Conservation (phyloP, 2,888 invertebrate genomes). For the Pediacus dermestoides region DNA sequence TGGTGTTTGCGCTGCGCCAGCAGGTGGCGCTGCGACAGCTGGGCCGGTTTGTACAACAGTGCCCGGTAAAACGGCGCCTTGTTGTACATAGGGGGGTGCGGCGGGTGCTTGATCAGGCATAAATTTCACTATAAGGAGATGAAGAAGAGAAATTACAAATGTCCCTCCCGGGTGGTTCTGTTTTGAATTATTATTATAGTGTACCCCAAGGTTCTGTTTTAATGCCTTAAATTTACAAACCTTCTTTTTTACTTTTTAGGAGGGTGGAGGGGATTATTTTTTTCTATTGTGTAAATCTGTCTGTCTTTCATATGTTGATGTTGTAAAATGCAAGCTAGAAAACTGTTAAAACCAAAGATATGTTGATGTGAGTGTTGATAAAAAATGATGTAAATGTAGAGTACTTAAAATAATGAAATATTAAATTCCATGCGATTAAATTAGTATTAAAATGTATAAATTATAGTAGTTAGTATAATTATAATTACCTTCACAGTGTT, state of each 20-base stretch:
- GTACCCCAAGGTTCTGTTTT: too few species aligned
- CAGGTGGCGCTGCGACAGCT: too few species aligned
- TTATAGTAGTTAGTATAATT: slow-evolving; percentile 14
- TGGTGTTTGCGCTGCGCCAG: too few species aligned
- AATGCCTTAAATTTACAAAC: too few species aligned
- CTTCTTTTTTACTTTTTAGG: too few species aligned
- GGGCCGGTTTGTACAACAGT: too few species aligned
- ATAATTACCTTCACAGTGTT: slow-evolving; percentile 2
- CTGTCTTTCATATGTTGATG: slow-evolving; percentile 36
- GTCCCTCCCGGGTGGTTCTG: too few species aligned
- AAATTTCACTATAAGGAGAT: slow-evolving; percentile 37
- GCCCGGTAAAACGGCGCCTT: too few species aligned
- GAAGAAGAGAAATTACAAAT: slow-evolving; percentile 7
- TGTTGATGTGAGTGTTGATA: slow-evolving; percentile 17
- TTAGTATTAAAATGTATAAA: slow-evolving; percentile 16
- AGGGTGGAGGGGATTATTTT: not conserved
- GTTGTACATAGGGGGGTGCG: slow-evolving; percentile 3
- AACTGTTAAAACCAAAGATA: not conserved
- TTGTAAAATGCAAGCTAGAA: not conserved
- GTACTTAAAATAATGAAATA: slow-evolving; percentile 22
- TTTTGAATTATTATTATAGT: too few species aligned
- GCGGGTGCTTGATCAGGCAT: slow-evolving; percentile 34
- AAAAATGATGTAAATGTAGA: slow-evolving; percentile 24
- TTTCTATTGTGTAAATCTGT: slow-evolving; percentile 26
- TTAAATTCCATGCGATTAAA: slow-evolving; percentile 13